phyloP scores from a whole-genome alignment of 2,797 vertebrate species.

The Sebastes oblongus region DNA sequence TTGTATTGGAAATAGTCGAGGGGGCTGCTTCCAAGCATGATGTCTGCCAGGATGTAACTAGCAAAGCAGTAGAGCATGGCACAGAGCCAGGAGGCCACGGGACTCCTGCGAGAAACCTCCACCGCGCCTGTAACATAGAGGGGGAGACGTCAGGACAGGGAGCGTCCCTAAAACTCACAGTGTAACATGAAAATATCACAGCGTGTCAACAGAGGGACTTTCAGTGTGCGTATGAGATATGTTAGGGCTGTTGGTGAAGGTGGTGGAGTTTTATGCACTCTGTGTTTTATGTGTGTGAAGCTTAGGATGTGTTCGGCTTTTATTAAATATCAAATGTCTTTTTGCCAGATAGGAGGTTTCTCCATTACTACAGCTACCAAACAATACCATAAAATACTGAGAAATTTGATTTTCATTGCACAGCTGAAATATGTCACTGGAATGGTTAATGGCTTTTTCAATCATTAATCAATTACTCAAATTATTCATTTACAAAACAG shows the following conservation, averaged over 20 bases:
- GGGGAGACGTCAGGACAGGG: constrained; percentile 5
- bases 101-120: constrained; percentile 92
- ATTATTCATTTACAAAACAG: not conserved
- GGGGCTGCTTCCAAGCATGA: constrained; percentile 91
- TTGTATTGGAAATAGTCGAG: constrained; percentile 94
- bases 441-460: not conserved
- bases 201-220: not conserved
- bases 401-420: not conserved
- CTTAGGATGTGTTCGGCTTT: not conserved
- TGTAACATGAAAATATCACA: not conserved
- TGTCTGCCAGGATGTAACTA: constrained; percentile 94
- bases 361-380: not conserved
- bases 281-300: not conserved
- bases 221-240: not conserved
- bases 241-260: not conserved
- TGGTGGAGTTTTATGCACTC: not conserved
- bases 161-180: not conserved
- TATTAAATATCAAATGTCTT: not conserved
- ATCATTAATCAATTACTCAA: not conserved
- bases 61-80: constrained; percentile 99
- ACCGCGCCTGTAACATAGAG: constrained; percentile 79
- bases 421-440: not conserved
- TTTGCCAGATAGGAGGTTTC: not conserved
- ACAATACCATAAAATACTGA: not conserved
- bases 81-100: constrained; percentile 95